Evolutionary conservation across 2,113 vertebrate species (phyloP).

Genomic region (Seriola dumerili): DNA sequence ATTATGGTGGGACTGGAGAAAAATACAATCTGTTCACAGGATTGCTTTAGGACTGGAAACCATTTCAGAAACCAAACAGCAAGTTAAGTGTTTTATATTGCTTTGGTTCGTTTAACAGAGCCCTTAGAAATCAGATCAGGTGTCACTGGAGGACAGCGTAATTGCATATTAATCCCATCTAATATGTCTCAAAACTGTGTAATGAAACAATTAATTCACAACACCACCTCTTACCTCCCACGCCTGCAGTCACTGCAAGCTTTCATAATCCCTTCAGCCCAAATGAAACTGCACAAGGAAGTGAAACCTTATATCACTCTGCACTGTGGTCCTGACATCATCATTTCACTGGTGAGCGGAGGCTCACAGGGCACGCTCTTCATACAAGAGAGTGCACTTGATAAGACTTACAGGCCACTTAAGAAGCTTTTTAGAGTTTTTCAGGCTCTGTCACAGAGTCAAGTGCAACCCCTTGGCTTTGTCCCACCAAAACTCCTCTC

Average conservation of each 20-base stretch:
- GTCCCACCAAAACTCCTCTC: conserved; percentile 39
- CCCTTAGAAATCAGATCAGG: conserved; percentile 71
- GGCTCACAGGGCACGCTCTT: conserved; percentile 21
- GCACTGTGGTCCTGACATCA: conserved; percentile 65
- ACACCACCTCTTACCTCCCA: conserved; percentile 36
- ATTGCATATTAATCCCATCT: conserved; percentile 75
- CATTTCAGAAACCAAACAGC: conserved; percentile 78
- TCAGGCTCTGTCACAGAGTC: conserved; percentile 65
- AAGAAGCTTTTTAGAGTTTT: conserved; percentile 60
- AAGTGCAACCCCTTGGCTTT: conserved; percentile 69
- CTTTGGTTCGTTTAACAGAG: conserved; percentile 62
- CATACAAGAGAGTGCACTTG: conserved; percentile 64
- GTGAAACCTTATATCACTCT: conserved; percentile 57
- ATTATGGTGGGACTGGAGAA: conserved; percentile 72
- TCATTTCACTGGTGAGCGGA: conserved; percentile 32
- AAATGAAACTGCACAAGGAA: conserved; percentile 51
- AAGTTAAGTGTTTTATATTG: conserved; percentile 74
- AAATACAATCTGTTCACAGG: conserved; percentile 77
- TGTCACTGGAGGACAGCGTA: conserved; percentile 60
- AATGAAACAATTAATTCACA: conserved; percentile 70
- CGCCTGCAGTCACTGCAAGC: conserved; percentile 40
- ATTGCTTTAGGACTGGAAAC: conserved; percentile 78
- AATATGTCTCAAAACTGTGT: conserved; percentile 66
- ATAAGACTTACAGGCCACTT: conserved; percentile 70
- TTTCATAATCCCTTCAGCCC: conserved; percentile 50